Evolutionary conservation across 2,113 vertebrate genomes (phyloP).

Genomic region (Mirounga angustirostris): DNA sequence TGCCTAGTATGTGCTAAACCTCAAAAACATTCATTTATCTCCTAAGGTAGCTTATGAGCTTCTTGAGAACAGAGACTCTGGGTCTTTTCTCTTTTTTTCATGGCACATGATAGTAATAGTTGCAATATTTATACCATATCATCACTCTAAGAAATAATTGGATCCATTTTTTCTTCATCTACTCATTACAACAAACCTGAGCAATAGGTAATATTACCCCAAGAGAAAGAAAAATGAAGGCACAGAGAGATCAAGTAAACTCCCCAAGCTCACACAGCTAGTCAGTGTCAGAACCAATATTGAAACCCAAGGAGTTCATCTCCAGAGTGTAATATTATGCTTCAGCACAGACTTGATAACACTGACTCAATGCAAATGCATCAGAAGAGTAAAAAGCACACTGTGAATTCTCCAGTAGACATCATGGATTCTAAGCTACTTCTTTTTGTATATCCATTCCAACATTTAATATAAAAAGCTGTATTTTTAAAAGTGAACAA

Average conservation of each 20-base stretch:
- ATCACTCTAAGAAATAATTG: background rate
- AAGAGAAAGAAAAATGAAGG: constrained; percentile 32
- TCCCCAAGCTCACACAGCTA: background rate
- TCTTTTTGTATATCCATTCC: background rate
- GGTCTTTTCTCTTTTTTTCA: background rate
- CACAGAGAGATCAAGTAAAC: background rate
- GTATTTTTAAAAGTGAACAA: background rate
- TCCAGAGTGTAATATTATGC: background rate
- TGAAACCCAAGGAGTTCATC: background rate
- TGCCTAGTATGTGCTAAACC: background rate
- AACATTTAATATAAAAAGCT: constrained; percentile 3
- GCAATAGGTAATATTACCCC: background rate
- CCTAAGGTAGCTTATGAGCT: background rate
- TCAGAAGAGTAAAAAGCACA: background rate
- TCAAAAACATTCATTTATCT: background rate
- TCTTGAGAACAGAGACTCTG: background rate
- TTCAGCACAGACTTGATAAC: background rate
- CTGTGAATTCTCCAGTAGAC: background rate
- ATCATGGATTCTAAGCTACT: background rate
- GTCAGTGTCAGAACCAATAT: background rate
- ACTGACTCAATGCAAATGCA: background rate
- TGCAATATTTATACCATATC: background rate
- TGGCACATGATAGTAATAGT: background rate
- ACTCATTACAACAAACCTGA: background rate
- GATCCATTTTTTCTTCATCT: background rate